A percentile compares a stretch with the other conserved stretches of the same genome.
Evolutionary conservation across 2,113 vertebrate genomes (phyloP).

Genomic region (Muscicapa adusta): DNA sequence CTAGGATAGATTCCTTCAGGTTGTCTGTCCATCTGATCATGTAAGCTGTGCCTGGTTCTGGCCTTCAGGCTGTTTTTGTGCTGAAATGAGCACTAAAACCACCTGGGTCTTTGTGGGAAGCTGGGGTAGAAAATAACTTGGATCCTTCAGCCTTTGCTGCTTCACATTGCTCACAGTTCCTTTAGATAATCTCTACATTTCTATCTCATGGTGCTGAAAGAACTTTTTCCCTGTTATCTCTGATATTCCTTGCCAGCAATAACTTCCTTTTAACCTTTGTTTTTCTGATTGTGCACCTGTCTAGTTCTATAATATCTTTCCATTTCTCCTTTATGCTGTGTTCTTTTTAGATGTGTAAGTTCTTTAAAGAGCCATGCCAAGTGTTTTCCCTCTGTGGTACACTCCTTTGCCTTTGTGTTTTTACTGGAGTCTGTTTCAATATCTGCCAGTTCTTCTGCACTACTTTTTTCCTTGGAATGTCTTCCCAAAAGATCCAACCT

Average conservation of each 20-base stretch:
- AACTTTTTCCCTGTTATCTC: not conserved
- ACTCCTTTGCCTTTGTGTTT: not conserved
- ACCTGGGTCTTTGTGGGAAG: not conserved
- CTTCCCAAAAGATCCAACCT: not conserved
- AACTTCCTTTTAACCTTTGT: not conserved
- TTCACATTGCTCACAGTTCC: not conserved
- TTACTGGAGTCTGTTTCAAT: not conserved
- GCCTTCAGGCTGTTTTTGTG: not conserved
- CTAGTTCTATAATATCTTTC: not conserved
- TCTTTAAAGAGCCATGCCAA: not conserved
- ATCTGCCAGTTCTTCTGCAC: not conserved
- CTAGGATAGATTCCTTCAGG: not conserved
- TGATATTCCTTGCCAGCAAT: not conserved
- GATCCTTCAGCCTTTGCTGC: not conserved
- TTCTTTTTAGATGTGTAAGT: not conserved
- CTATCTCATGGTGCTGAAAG: not conserved
- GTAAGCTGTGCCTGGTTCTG: not conserved
- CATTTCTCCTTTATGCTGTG: not conserved
- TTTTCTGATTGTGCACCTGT: not conserved
- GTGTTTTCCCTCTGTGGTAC: not conserved
- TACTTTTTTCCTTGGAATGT: not conserved
- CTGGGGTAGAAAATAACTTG: not conserved
- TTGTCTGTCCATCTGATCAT: too few species aligned
- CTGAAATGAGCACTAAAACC: not conserved
- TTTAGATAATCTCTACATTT: not conserved